These are phyloP conservation scores for Chloroclysta siterata DNA, from an alignment of 2,888 invertebrate species.

Conservation along the genomic window DNA sequence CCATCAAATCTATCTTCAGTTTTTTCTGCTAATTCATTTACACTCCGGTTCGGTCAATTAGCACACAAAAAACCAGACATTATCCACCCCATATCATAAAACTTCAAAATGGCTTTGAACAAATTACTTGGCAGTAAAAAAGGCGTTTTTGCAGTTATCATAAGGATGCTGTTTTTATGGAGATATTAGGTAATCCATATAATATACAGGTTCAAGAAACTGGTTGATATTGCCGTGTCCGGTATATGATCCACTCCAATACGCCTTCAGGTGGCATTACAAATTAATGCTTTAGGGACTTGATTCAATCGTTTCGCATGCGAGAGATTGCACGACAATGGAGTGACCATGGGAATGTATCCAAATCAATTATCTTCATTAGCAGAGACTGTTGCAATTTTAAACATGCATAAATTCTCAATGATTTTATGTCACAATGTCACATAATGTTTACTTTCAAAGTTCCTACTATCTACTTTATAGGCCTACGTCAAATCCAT, in stretches of 20 bases:
- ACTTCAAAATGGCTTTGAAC: conserved; percentile 40
- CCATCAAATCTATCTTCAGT: conserved; percentile 30
- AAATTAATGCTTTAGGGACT: conserved; percentile 41
- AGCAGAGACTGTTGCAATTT: conserved; percentile 11
- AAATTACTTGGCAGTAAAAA: conserved; percentile 42
- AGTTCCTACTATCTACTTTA: conserved; percentile 12
- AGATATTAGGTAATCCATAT: conserved; percentile 52
- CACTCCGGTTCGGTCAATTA: conserved; percentile 40
- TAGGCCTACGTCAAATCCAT: conserved; percentile 42
- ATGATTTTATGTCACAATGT: conserved; percentile 5
- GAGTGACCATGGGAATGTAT: conserved; percentile 13
- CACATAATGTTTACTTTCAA: conserved; percentile 12
- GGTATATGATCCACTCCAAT: conserved; percentile 59
- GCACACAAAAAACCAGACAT: conserved; percentile 40
- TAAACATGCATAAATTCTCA: conserved; percentile 5
- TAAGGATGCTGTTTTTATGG: conserved; percentile 52
- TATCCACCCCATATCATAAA: conserved; percentile 42
- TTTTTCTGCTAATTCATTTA: conserved; percentile 40
- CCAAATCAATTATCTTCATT: conserved; percentile 12
- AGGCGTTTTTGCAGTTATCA: conserved; percentile 51
- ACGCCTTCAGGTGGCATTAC: conserved; percentile 34
- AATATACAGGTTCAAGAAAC: conserved; percentile 64
- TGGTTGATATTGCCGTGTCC: conserved; percentile 60
- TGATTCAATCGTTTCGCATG: conserved; percentile 42
- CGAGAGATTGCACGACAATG: conserved; percentile 30